These are phyloP conservation scores for Apotomis turbidana DNA, from an alignment of 2,888 invertebrate genomes.

Conservation along the genomic window DNA sequence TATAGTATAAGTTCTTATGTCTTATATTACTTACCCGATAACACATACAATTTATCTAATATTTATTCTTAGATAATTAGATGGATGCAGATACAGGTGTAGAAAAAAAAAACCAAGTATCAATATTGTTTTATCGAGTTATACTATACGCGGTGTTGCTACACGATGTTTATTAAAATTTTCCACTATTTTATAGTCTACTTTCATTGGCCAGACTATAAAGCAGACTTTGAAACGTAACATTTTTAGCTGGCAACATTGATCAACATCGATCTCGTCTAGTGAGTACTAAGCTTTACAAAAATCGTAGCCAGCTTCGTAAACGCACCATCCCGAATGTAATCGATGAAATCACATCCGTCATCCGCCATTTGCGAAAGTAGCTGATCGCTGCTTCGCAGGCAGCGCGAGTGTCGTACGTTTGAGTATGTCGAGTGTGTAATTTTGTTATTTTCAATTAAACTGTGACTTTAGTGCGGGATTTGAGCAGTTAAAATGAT, in stretches of 20 bases:
- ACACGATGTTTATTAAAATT: too few relatives aligned
- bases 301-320: slow-evolving; percentile 54
- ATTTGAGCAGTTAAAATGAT: slow-evolving; percentile 78
- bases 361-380: slow-evolving; percentile 83
- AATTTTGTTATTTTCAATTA: slow-evolving; percentile 71
- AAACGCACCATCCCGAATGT: slow-evolving; percentile 67
- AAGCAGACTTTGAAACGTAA: not conserved
- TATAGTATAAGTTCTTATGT: too few relatives aligned
- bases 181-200: too few relatives aligned
- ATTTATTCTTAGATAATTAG: too few relatives aligned
- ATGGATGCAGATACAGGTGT: too few relatives aligned
- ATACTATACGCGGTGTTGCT: too few relatives aligned
- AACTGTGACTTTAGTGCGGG: slow-evolving; percentile 77
- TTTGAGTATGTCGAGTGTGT: slow-evolving; percentile 74
- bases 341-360: slow-evolving; percentile 83
- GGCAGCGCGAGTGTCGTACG: slow-evolving; percentile 77
- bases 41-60: too few relatives aligned
- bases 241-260: slow-evolving; percentile 24
- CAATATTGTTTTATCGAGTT: too few relatives aligned
- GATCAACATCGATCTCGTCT: too few relatives aligned
- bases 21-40: too few relatives aligned
- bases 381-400: slow-evolving; percentile 73
- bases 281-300: slow-evolving; percentile 31
- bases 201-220: too few relatives aligned
- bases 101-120: too few relatives aligned